Percentiles rank a stretch among this genome's conserved stretches.
Conservation (phyloP, 2,797 vertebrate genomes). For the Rhodeus uyekii region DNA sequence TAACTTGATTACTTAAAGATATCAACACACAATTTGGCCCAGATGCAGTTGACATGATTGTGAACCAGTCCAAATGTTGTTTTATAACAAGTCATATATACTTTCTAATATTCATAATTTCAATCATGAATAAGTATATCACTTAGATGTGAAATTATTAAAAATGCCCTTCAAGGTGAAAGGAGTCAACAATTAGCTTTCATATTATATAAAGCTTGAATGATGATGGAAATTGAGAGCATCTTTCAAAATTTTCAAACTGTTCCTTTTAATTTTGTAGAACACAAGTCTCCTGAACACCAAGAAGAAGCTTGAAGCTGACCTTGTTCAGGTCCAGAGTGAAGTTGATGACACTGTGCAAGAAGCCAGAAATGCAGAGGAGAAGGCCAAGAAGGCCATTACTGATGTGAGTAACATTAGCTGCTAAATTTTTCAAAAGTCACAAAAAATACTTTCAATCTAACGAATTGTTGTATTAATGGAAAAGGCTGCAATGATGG, state of each 20-base stretch:
- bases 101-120: not conserved
- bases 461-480: not conserved
- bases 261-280: not conserved
- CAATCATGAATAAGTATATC: not conserved
- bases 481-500: constrained; percentile 87
- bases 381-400: too few relatives aligned
- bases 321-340: too few relatives aligned
- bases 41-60: not conserved
- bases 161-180: not conserved
- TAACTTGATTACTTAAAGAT: not conserved
- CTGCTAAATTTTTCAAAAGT: not conserved
- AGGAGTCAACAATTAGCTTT: not conserved
- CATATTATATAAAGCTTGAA: not conserved
- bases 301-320: too few relatives aligned
- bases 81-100: not conserved
- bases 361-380: too few relatives aligned
- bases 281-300: constrained; percentile 14
- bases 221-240: not conserved
- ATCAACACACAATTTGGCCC: not conserved
- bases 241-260: not conserved
- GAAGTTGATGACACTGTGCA: too few relatives aligned
- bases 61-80: not conserved
- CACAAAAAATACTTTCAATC: not conserved
- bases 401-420: constrained; percentile 47
- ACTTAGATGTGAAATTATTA: not conserved